Conservation (phyloP, 2,797 vertebrate genomes). For the Cheirogaleus major region DNA sequence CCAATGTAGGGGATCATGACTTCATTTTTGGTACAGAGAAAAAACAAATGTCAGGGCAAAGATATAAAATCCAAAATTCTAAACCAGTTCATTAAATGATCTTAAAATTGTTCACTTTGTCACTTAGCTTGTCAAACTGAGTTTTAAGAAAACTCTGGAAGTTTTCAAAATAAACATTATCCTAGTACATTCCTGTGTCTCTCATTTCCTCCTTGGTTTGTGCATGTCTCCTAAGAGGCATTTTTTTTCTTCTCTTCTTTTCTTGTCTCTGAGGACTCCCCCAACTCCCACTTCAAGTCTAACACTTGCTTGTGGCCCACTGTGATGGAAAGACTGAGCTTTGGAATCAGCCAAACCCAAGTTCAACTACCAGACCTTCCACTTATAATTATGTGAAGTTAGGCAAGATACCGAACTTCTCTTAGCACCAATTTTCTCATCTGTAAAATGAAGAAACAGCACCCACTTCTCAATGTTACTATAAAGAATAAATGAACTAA, state of each 20-base stretch:
- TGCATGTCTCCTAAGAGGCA: background rate
- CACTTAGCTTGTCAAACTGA: background rate
- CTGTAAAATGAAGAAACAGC: slow-evolving; percentile 35
- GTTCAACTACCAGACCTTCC: slow-evolving; percentile 2
- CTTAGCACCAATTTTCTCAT: slow-evolving; percentile 47
- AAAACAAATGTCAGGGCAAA: slow-evolving; percentile 18
- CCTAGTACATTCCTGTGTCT: background rate
- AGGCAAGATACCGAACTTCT: background rate
- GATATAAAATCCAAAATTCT: slow-evolving; percentile 21
- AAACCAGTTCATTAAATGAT: background rate
- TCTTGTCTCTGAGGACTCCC: background rate
- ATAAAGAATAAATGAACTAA: slow-evolving; percentile 40
- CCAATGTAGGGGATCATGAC: background rate
- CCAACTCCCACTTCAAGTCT: background rate
- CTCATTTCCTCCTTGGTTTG: slow-evolving; percentile 46
- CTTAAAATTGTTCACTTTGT: slow-evolving; percentile 44
- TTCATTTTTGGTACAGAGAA: slow-evolving; percentile 32
- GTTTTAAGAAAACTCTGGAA: slow-evolving; percentile 52
- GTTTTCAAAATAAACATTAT: slow-evolving; percentile 47
- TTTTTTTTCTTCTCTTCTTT: background rate
- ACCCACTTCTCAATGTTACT: slow-evolving; percentile 30
- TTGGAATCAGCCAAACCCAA: background rate
- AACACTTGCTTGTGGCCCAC: background rate
- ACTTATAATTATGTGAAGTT: background rate
- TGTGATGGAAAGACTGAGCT: slow-evolving; percentile 3